Base-by-base conservation (phyloP, 2,888 invertebrate genomes). In the Ormyrus pomaceus region DNA sequence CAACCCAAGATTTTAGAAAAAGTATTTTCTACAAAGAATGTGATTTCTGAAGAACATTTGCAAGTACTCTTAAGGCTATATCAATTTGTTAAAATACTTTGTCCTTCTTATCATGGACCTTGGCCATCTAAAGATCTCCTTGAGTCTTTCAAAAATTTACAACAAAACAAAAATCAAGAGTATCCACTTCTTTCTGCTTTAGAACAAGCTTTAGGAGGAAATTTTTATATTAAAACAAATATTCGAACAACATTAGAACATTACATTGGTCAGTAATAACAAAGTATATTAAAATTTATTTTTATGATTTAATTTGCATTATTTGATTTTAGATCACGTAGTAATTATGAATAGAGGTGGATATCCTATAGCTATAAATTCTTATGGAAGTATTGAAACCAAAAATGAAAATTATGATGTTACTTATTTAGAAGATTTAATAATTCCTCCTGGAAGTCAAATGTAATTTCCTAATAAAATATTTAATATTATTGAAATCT, bases 141-240 rank as follows among this genome's bases (percentile, higher is more conserved):
- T 6, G 85, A 91, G 13, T 89, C 88, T 66, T 91, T 92, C 0
- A 88, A 88, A 66, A 83, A 86, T 0, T 78, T 90, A 80, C 91
- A 92, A 76, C 91, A 91, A 4, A 81, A 86, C 0, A 89, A 90
- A 64, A 70, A 83, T 0, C 66, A 88, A 53, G 90, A 92, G 0
- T 92, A 89, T 80, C 90, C 92, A 45, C 82, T 95, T 50, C 90
- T 92, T 84, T 86, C 88, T 7, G 89, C 91, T 8, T 85, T 95
- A 74, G 91, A 92, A 77, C 86, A 88, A 69, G 94, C 92, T 1
- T 85, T 95, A 10, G 95, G 95, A 0, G 93, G 94, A 3, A 84
- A 90, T 5, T 91, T 92, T 45, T 94, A 92, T 85, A 91, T 94
- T 0, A 90, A 91, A 51, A 92, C 91, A 74, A 92, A 93, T 80